phyloP scores from a whole-genome alignment of 1,140 invertebrate species.

The Aphelinus atriplicis region DNA sequence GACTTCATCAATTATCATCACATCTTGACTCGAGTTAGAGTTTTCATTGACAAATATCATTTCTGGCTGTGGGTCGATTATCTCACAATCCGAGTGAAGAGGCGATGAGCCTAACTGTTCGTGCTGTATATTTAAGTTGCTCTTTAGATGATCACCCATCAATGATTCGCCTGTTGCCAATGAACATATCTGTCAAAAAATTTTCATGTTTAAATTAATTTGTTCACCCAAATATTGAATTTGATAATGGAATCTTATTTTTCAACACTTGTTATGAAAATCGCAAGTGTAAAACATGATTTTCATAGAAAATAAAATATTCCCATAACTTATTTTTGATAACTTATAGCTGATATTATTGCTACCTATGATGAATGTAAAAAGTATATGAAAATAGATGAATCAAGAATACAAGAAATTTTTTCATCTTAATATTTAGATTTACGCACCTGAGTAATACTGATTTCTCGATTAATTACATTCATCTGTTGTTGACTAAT shows the following conservation, averaged over 20 bases:
- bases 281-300: too few species aligned
- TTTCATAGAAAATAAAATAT: too few species aligned
- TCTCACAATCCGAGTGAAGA: slow-evolving; percentile 58
- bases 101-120: slow-evolving; percentile 47
- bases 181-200: slow-evolving; percentile 20
- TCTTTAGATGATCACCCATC: slow-evolving; percentile 56
- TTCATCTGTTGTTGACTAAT: slow-evolving; percentile 61
- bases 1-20: slow-evolving; percentile 64
- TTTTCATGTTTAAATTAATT: neutral
- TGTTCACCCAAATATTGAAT: too few species aligned
- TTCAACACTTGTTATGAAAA: too few species aligned
- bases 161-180: slow-evolving; percentile 37
- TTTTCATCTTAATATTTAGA: too few species aligned
- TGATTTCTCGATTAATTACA: slow-evolving; percentile 62
- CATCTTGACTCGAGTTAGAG: slow-evolving; percentile 64
- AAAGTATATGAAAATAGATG: too few species aligned
- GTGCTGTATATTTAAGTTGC: slow-evolving; percentile 40
- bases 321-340: too few species aligned
- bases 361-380: too few species aligned
- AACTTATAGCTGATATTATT: too few species aligned
- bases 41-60: slow-evolving; percentile 65
- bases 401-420: too few species aligned
- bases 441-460: slow-evolving; percentile 57
- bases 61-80: slow-evolving; percentile 61
- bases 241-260: too few species aligned